Conservation (phyloP, 2,797 vertebrate species). For the Decapterus maruadsi region DNA sequence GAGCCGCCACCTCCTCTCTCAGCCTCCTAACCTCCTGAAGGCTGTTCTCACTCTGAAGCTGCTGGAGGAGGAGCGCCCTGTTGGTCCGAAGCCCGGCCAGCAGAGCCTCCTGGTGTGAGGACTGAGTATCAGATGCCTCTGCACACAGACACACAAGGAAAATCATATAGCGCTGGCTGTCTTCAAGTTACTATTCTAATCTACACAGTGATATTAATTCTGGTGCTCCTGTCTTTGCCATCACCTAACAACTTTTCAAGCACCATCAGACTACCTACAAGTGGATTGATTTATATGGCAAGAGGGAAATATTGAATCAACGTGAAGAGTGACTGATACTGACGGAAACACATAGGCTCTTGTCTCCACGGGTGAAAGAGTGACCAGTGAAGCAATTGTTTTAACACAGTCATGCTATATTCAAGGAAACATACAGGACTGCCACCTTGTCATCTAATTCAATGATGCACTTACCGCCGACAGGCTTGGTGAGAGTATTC, state of each 20-base stretch:
- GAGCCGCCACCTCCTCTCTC: constrained; percentile 47
- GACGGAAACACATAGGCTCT: too few species aligned
- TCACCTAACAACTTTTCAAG: too few species aligned
- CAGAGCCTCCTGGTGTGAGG: constrained; percentile 80
- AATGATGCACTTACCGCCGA: constrained; percentile 63
- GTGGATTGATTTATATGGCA: too few species aligned
- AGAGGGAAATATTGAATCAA: too few species aligned
- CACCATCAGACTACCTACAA: too few species aligned
- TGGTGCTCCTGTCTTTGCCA: not conserved
- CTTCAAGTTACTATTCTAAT: not conserved
- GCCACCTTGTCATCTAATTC: not conserved
- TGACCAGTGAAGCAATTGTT: too few species aligned
- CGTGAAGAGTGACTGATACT: too few species aligned
- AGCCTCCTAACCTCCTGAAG: constrained; percentile 65
- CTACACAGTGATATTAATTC: not conserved
- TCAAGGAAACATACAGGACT: not conserved
- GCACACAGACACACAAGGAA: constrained; percentile 28
- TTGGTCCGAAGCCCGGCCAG: constrained; percentile 83
- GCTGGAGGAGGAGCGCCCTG: constrained; percentile 77
- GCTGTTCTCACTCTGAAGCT: constrained; percentile 71
- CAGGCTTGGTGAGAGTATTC: constrained; percentile 69
- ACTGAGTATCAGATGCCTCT: constrained; percentile 76
- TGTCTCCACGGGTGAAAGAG: too few species aligned
- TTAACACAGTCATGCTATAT: too few species aligned
- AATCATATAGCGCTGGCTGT: not conserved